A percentile compares a stretch with the other conserved stretches of the same genome.
Evolutionary conservation across 2,113 vertebrate genomes (phyloP).

Genomic region (Nycticorax nycticorax): DNA sequence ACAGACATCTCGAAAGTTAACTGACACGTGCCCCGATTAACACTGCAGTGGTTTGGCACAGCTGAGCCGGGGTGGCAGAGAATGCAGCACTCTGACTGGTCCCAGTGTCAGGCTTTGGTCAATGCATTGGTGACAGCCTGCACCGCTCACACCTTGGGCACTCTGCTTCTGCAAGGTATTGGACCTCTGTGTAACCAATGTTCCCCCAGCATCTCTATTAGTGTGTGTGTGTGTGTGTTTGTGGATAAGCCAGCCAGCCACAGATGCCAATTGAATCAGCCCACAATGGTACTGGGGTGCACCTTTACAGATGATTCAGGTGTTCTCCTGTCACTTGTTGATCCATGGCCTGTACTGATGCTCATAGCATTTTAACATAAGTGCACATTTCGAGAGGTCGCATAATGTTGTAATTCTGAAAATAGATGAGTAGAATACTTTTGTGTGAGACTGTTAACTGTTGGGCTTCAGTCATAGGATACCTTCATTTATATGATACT

Average conservation of each 20-base stretch:
- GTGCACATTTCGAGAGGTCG: not conserved
- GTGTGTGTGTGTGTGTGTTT: too few relatives aligned
- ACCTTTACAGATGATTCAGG: not conserved
- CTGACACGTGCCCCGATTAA: accelerated
- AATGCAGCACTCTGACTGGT: accelerated
- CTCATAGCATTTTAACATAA: not conserved
- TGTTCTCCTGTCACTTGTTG: not conserved
- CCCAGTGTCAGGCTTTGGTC: not conserved
- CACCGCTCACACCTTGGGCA: not conserved
- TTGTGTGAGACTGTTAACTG: not conserved
- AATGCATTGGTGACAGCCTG: accelerated
- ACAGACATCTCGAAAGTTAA: not conserved
- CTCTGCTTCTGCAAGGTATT: not conserved
- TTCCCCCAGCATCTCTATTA: not conserved
- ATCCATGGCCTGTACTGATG: not conserved
- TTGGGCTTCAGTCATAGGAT: too few relatives aligned
- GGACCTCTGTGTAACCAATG: not conserved
- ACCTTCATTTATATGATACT: not conserved
- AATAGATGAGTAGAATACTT: not conserved
- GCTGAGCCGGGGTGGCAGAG: accelerated
- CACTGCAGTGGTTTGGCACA: not conserved
- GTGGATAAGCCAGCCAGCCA: not conserved
- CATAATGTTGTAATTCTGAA: not conserved
- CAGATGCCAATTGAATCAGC: not conserved
- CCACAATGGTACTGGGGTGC: accelerated